phyloP scores from a whole-genome alignment of 64 coral and sea anemone genomes.

The Montipora capricornis region DNA sequence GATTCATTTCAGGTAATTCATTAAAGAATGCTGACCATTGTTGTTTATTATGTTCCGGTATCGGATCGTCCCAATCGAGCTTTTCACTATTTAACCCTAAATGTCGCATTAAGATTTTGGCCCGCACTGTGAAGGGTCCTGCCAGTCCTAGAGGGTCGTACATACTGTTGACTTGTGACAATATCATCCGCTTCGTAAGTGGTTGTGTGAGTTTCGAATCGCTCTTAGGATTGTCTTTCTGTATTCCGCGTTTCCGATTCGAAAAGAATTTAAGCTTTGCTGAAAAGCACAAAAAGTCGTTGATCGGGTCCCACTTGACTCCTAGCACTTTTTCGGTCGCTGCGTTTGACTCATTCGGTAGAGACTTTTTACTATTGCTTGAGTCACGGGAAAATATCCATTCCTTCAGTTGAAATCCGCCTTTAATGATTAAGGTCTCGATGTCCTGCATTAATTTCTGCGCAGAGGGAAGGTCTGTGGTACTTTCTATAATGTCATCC shows the following conservation, averaged over 20 bases:
- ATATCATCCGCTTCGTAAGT: constrained; percentile 24
- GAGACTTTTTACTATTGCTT: background rate
- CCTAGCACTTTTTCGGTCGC: constrained; percentile 31
- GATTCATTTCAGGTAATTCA: background rate
- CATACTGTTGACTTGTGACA: constrained; percentile 46
- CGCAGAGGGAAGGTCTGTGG: background rate
- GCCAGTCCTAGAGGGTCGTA: constrained; percentile 44
- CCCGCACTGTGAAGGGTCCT: constrained; percentile 33
- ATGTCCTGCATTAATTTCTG: constrained; percentile 13
- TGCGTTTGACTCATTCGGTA: background rate
- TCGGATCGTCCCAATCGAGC: constrained; percentile 34
- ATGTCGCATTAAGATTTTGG: constrained; percentile 46
- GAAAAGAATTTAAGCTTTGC: constrained; percentile 9
- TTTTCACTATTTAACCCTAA: background rate
- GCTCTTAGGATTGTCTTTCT: background rate
- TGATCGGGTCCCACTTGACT: constrained; percentile 33
- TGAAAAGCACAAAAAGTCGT: constrained; percentile 32
- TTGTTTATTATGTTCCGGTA: background rate
- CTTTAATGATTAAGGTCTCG: constrained; percentile 25
- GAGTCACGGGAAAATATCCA: constrained; percentile 54
- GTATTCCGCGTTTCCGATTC: background rate
- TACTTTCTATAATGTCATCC: constrained; percentile 21
- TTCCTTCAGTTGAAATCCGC: constrained; percentile 59
- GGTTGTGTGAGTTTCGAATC: background rate
- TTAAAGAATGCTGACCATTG: constrained; percentile 46